Conservation (phyloP, 2,888 invertebrate genomes). For the Latrodectus hesperus region DNA sequence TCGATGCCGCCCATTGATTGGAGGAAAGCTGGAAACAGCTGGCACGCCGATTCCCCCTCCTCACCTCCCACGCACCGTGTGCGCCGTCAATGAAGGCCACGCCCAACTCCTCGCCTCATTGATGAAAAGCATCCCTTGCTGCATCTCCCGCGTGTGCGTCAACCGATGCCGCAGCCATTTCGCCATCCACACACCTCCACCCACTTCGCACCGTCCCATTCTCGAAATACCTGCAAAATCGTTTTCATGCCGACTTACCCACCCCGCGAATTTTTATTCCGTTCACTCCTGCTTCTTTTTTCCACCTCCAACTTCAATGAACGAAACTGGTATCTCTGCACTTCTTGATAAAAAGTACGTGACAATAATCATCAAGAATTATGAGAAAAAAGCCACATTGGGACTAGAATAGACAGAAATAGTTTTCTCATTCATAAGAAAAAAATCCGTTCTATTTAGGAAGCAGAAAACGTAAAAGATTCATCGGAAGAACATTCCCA, state of each 20-base stretch:
- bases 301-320: not conserved
- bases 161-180: slow-evolving; percentile 47
- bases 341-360: too few relatives aligned
- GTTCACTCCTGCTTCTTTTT: not conserved
- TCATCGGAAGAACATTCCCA: too few relatives aligned
- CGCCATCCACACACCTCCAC: not conserved
- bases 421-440: too few relatives aligned
- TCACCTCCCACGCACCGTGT: slow-evolving; percentile 7
- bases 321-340: not conserved
- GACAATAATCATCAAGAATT: too few relatives aligned
- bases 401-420: too few relatives aligned
- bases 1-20: slow-evolving; percentile 55
- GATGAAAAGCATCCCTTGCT: slow-evolving; percentile 43
- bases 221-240: slow-evolving; percentile 20
- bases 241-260: not conserved
- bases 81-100: slow-evolving; percentile 55
- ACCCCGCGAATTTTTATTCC: not conserved
- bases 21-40: slow-evolving; percentile 56
- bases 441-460: too few relatives aligned
- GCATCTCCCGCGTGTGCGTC: slow-evolving; percentile 16
- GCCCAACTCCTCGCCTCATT: slow-evolving; percentile 45
- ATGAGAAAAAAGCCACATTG: too few relatives aligned
- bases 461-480: too few relatives aligned
- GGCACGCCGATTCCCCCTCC: slow-evolving; percentile 34
- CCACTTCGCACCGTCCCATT: not conserved